These are phyloP conservation scores for Nemotelus nigrinus DNA, from an alignment of 2,888 invertebrate species.

Conservation along the genomic window DNA sequence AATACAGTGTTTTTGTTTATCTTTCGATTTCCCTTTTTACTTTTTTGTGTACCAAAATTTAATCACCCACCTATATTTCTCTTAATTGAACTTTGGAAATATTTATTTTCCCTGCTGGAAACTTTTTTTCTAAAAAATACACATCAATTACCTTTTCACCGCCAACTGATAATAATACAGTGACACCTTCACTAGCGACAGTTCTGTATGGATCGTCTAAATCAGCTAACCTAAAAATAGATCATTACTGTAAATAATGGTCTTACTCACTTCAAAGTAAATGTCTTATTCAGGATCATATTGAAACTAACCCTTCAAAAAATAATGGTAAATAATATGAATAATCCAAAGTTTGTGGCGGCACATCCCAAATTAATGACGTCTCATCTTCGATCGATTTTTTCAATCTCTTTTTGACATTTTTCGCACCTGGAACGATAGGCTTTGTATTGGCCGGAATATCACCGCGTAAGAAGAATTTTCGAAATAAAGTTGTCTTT, in stretches of 20 bases:
- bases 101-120: too few species aligned
- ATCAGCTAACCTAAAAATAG: constrained; percentile 72
- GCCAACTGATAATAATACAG: constrained; percentile 83
- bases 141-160: constrained; percentile 70
- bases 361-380: constrained; percentile 46
- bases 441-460: constrained; percentile 60
- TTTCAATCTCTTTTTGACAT: constrained; percentile 57
- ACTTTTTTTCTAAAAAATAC: too few species aligned
- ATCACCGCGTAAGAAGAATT: constrained; percentile 62
- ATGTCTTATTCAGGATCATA: background rate
- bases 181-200: constrained; percentile 85
- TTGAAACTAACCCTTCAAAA: constrained; percentile 76
- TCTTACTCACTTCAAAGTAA: too few species aligned
- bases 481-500: constrained; percentile 61
- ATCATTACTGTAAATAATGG: too few species aligned
- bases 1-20: too few species aligned
- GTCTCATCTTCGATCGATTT: background rate
- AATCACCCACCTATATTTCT: too few species aligned
- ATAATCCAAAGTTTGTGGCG: constrained; percentile 75
- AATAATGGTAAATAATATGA: constrained; percentile 94
- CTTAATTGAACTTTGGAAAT: too few species aligned
- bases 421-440: constrained; percentile 52
- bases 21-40: too few species aligned
- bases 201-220: constrained; percentile 82
- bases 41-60: too few species aligned